These are phyloP conservation scores for Andricus grossulariae DNA, from an alignment of 1,140 invertebrate species.

Conservation along the genomic window DNA sequence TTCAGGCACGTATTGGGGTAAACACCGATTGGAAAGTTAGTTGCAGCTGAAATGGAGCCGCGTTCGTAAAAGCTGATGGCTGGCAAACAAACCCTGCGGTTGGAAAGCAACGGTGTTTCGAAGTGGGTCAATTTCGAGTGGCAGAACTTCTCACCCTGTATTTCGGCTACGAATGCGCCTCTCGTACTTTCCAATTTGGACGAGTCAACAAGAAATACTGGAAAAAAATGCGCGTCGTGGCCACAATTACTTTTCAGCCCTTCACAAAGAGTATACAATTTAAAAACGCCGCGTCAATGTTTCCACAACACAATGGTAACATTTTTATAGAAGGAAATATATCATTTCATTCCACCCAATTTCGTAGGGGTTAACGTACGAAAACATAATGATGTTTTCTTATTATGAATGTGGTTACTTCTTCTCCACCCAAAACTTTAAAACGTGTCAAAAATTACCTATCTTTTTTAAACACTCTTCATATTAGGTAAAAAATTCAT, in stretches of 20 bases:
- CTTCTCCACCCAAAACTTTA: no score
- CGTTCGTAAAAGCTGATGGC: constrained; percentile 60
- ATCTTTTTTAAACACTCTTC: no score
- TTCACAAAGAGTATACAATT: constrained; percentile 7
- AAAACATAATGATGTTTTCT: no score
- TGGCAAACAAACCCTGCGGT: constrained; percentile 58
- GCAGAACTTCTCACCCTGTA: constrained; percentile 32
- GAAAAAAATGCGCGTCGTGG: constrained; percentile 23
- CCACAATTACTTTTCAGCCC: constrained; percentile 10
- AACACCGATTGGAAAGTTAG: constrained; percentile 67
- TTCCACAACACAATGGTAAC: neutral
- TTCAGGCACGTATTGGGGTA: constrained; percentile 61
- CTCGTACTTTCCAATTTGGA: constrained; percentile 43
- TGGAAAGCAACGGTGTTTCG: constrained; percentile 49
- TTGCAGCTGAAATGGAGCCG: constrained; percentile 60
- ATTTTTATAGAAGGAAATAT: neutral
- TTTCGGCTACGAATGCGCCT: constrained; percentile 35
- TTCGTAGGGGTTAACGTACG: no score
- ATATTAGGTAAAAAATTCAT: no score
- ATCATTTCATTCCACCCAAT: no score
- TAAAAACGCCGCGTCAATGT: neutral
- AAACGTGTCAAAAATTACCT: no score
- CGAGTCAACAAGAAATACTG: constrained; percentile 37
- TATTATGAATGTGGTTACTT: no score
- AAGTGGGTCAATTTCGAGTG: constrained; percentile 56